phyloP scores from a whole-genome alignment of 2,888 invertebrate genomes.

The Melieria omissa region DNA sequence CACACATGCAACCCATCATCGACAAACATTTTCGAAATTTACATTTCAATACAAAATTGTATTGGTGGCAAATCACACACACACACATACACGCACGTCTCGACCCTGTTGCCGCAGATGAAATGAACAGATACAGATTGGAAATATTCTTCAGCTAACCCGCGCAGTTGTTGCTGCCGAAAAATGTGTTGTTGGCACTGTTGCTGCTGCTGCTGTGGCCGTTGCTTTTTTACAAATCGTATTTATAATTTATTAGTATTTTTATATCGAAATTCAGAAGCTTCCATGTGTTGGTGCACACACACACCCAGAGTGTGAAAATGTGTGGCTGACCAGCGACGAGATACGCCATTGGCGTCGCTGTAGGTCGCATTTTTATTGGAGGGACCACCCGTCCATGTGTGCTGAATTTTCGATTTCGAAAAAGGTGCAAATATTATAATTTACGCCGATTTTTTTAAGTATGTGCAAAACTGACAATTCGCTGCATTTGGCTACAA shows the following conservation, averaged over 20 bases:
- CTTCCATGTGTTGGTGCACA: conserved; percentile 24
- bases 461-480: background rate
- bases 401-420: background rate
- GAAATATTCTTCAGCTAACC: conserved; percentile 20
- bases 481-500: too few species aligned
- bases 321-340: background rate
- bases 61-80: background rate
- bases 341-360: background rate
- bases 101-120: background rate
- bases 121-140: conserved; percentile 12
- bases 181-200: background rate
- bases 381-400: background rate
- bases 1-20: background rate
- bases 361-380: background rate
- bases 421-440: conserved; percentile 1
- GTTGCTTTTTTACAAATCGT: conserved; percentile 27
- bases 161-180: conserved; percentile 7
- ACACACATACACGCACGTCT: background rate
- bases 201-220: background rate
- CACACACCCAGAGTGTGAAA: conserved; percentile 1
- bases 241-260: conserved; percentile 26
- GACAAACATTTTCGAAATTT: conserved; percentile 22
- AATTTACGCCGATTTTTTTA: background rate
- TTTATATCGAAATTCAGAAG: conserved; percentile 16
- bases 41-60: conserved; percentile 14